Evolutionary conservation across 1,140 invertebrate genomes (phyloP).

Genomic region (roundworm (Caenorhabditis elegans)): DNA sequence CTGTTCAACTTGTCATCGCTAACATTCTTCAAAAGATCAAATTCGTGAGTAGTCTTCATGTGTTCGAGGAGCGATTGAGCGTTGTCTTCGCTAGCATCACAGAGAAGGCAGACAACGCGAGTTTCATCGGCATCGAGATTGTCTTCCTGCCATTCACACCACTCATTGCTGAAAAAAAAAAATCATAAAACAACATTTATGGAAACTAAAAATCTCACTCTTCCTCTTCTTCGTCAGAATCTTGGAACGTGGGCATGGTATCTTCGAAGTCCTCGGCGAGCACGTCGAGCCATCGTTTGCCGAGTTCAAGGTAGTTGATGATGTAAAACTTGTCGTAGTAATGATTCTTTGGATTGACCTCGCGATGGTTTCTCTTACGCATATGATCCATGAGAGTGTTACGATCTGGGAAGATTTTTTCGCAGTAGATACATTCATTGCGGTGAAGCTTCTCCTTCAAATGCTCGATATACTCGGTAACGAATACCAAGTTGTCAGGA

Average conservation of each 20-base stretch:
- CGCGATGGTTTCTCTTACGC: conserved; percentile 64
- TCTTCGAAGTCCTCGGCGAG: conserved; percentile 67
- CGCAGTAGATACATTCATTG: conserved; percentile 66
- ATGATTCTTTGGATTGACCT: conserved; percentile 66
- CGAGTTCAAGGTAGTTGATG: conserved; percentile 66
- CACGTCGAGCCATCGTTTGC: conserved; percentile 66
- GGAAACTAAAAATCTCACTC: conserved; percentile 32
- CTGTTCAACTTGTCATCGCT: conserved; percentile 57
- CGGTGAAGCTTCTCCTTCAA: conserved; percentile 53
- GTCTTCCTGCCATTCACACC: conserved; percentile 66
- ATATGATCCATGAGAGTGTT: conserved; percentile 65
- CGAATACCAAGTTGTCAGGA: conserved; percentile 65
- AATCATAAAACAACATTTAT: background rate
- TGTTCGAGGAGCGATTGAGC: conserved; percentile 53
- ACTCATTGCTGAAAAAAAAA: conserved; percentile 40
- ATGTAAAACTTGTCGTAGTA: conserved; percentile 67
- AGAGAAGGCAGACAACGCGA: conserved; percentile 61
- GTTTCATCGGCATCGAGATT: conserved; percentile 63
- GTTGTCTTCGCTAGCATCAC: conserved; percentile 56
- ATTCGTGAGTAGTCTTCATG: conserved; percentile 56
- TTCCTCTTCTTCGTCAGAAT: conserved; percentile 65
- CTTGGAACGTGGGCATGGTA: conserved; percentile 65
- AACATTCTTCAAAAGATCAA: conserved; percentile 59
- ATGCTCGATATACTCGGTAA: conserved; percentile 64
- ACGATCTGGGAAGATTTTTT: conserved; percentile 63